phyloP scores from a whole-genome alignment of 2,888 invertebrate species.

The Dynastes maya region DNA sequence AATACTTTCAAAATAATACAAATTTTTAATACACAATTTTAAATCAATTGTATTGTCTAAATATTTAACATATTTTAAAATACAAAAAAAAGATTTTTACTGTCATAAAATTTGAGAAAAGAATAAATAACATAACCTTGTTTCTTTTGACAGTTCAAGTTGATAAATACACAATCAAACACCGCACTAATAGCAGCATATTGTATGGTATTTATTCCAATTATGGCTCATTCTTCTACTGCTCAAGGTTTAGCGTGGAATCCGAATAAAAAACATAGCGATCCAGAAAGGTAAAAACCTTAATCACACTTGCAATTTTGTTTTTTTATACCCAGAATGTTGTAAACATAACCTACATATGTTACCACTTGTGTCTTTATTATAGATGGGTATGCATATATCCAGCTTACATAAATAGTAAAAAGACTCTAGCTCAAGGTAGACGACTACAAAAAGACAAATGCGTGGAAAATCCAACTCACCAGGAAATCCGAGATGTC shows the following conservation, averaged over 20 bases:
- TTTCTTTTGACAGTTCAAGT: background rate
- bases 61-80: too few species aligned
- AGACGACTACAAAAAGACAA: constrained; percentile 86
- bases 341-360: too few species aligned
- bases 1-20: too few species aligned
- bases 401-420: constrained; percentile 96
- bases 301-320: background rate
- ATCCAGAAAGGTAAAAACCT: constrained; percentile 78
- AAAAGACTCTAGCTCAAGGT: constrained; percentile 92
- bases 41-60: too few species aligned
- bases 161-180: too few species aligned
- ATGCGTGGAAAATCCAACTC: constrained; percentile 96
- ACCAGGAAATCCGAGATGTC: constrained; percentile 95
- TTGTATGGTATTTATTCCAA: constrained; percentile 4
- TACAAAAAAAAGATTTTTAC: too few species aligned
- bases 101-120: too few species aligned
- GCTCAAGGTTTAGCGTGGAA: constrained; percentile 77
- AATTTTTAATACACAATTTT: too few species aligned
- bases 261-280: constrained; percentile 86
- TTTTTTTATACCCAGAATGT: background rate
- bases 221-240: constrained; percentile 64
- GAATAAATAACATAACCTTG: background rate
- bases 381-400: constrained; percentile 96
- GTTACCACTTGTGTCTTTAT: constrained; percentile 53
- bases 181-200: background rate